phyloP scores from a whole-genome alignment of 2,113 vertebrate genomes.

The Isurus oxyrinchus region DNA sequence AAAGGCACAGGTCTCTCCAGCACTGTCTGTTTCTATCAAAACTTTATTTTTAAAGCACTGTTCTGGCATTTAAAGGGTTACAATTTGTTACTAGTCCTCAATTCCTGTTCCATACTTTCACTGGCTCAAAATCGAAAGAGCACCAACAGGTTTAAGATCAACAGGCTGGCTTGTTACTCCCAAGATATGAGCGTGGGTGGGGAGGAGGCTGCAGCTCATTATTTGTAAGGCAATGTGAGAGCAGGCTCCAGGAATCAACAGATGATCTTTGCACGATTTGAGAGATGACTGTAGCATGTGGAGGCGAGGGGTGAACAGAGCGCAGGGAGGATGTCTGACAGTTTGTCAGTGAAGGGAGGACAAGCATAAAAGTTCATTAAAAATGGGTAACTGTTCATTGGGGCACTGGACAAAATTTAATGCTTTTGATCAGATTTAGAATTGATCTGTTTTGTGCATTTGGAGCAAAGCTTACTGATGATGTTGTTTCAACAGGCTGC shows the following conservation, averaged over 20 bases:
- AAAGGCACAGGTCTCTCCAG: not conserved
- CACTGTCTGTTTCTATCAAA: not conserved
- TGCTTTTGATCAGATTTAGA: not conserved
- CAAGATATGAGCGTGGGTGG: not conserved
- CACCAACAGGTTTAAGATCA: not conserved
- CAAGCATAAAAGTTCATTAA: not conserved
- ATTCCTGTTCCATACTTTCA: not conserved
- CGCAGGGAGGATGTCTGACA: not conserved
- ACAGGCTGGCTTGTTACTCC: not conserved
- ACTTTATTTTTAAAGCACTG: not conserved
- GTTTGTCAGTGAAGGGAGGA: not conserved
- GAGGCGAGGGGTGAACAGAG: not conserved
- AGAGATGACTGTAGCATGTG: not conserved
- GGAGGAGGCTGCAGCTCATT: conserved; percentile 6
- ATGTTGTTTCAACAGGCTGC: not conserved
- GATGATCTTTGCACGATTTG: not conserved
- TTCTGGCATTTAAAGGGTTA: not conserved
- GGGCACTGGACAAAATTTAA: not conserved
- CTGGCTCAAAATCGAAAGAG: not conserved
- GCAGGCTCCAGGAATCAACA: not conserved
- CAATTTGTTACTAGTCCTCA: not conserved
- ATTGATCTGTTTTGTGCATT: not conserved
- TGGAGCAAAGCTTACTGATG: not conserved
- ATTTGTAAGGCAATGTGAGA: not conserved
- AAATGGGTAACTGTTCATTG: not conserved